Percentiles rank a stretch among this genome's conserved stretches.
Evolutionary conservation across 2,888 invertebrate genomes (phyloP).

Genomic region (Pharmacophagus antenor): DNA sequence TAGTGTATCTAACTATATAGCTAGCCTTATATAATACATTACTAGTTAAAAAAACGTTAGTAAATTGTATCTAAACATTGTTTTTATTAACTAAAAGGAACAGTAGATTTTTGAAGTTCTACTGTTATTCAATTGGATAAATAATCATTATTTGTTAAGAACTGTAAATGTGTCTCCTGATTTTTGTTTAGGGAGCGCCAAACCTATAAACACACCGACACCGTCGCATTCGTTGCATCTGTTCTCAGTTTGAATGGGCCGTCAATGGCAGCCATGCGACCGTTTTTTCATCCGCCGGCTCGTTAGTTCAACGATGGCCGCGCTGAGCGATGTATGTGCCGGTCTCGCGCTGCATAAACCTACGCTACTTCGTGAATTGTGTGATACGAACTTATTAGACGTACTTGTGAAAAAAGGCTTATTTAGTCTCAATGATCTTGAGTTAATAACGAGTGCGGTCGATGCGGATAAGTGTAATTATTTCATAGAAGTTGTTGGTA

Average conservation of each 20-base stretch:
- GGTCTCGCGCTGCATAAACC: constrained; percentile 83
- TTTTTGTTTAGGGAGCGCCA: constrained; percentile 13
- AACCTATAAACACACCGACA: constrained; percentile 25
- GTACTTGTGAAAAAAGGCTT: constrained; percentile 84
- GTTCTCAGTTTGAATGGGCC: constrained; percentile 44
- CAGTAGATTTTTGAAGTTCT: not conserved
- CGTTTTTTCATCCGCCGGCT: constrained; percentile 33
- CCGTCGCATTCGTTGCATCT: constrained; percentile 41
- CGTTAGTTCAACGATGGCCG: constrained; percentile 74
- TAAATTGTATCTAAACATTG: not conserved
- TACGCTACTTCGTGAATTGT: constrained; percentile 82
- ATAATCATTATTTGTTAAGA: not conserved
- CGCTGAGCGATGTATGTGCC: constrained; percentile 80
- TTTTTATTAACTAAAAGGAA: not conserved
- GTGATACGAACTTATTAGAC: constrained; percentile 82
- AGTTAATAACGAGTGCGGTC: constrained; percentile 70
- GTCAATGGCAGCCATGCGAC: constrained; percentile 38
- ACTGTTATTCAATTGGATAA: not conserved
- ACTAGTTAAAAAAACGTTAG: not conserved
- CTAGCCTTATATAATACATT: too few relatives aligned
- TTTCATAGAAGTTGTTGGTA: constrained; percentile 82
- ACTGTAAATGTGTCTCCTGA: not conserved
- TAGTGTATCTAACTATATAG: too few relatives aligned
- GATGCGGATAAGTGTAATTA: constrained; percentile 80
- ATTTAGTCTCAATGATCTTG: constrained; percentile 82